phyloP scores from a whole-genome alignment of 2,888 invertebrate genomes.

The Buathra laborator region DNA sequence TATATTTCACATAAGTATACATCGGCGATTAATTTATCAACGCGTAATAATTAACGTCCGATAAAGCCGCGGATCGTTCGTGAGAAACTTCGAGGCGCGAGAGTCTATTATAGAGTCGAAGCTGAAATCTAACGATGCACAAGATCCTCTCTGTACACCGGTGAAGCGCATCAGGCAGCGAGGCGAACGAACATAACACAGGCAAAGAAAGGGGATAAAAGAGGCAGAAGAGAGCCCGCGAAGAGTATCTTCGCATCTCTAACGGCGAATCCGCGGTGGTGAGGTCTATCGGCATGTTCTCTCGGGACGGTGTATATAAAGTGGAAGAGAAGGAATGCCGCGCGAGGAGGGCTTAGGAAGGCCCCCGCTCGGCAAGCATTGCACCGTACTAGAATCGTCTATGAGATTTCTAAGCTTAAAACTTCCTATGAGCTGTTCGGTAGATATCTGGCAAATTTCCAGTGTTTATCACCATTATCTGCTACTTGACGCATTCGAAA shows the following conservation, averaged over 20 bases:
- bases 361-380: constrained; percentile 44
- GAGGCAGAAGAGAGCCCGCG: background rate
- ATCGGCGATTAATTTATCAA: background rate
- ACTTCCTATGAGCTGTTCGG: constrained; percentile 10
- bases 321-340: constrained; percentile 61
- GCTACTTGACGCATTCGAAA: background rate
- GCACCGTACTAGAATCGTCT: constrained; percentile 42
- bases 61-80: background rate
- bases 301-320: constrained; percentile 32
- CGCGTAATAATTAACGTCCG: background rate
- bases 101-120: constrained; percentile 36
- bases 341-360: constrained; percentile 13
- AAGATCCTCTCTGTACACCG: constrained; percentile 52
- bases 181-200: constrained; percentile 9
- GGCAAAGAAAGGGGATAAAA: constrained; percentile 7
- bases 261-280: constrained; percentile 66
- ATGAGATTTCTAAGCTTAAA: constrained; percentile 40
- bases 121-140: constrained; percentile 57
- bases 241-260: constrained; percentile 62
- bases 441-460: background rate
- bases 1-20: background rate
- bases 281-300: constrained; percentile 63
- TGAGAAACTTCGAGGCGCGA: constrained; percentile 31
- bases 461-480: background rate
- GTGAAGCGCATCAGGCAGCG: constrained; percentile 54